A percentile compares a stretch with the other conserved stretches of the same genome.
Evolutionary conservation across 2,888 invertebrate species (phyloP).

Genomic region (Ormyrus pomaceus): DNA sequence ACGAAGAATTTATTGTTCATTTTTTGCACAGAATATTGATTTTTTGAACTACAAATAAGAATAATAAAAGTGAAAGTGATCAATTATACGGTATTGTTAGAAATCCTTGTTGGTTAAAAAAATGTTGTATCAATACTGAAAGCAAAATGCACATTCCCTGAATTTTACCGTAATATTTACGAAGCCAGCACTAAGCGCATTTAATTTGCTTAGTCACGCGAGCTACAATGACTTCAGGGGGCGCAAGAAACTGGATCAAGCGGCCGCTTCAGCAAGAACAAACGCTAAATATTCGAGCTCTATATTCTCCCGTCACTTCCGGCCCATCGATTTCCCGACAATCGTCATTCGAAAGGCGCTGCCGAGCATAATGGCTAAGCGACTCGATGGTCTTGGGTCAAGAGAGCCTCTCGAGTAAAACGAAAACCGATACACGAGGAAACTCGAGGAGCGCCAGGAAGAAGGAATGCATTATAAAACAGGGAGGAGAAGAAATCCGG

Average conservation of each 20-base stretch:
- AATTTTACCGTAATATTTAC: too few relatives aligned
- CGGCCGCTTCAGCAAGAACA: not conserved
- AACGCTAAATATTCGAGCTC: not conserved
- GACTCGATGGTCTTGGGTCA: not conserved
- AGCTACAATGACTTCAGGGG: not conserved
- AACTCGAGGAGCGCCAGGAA: not conserved
- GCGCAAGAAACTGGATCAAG: conserved; percentile 1
- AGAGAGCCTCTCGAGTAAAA: conserved; percentile 16
- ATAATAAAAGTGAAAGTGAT: too few relatives aligned
- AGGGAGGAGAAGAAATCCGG: not conserved
- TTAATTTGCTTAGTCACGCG: conserved; percentile 14
- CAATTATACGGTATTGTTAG: too few relatives aligned
- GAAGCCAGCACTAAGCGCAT: not conserved
- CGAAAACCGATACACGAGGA: conserved; percentile 34
- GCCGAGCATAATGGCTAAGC: too few relatives aligned
- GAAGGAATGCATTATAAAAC: too few relatives aligned
- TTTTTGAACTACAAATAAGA: too few relatives aligned
- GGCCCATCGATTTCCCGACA: not conserved
- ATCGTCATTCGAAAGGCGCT: too few relatives aligned
- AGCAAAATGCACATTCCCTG: too few relatives aligned
- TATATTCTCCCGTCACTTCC: not conserved
- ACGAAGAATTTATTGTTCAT: too few relatives aligned
- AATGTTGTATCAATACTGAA: too few relatives aligned
- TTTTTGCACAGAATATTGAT: too few relatives aligned
- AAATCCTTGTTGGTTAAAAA: too few relatives aligned